A percentile compares a stretch with the other conserved stretches of the same genome.
phyloP scores from a whole-genome alignment of 2,888 invertebrate species.

The Stramonita haemastoma region DNA sequence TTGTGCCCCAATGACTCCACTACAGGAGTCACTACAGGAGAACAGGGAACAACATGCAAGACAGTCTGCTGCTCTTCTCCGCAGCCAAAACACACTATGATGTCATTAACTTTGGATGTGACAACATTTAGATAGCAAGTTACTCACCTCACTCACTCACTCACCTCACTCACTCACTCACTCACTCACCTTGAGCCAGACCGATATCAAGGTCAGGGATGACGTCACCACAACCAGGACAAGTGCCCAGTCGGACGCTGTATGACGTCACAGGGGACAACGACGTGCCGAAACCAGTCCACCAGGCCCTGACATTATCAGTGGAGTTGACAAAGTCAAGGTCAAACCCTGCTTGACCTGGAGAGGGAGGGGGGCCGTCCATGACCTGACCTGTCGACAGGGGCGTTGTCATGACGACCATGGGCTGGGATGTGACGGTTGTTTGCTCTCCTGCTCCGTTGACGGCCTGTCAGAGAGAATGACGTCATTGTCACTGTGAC shows the following conservation, averaged over 20 bases:
- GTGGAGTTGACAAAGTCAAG: constrained; percentile 24
- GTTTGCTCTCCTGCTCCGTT: constrained; percentile 35
- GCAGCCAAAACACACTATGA: no score
- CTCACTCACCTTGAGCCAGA: constrained; percentile 37
- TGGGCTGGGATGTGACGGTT: constrained; percentile 7
- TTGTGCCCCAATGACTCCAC: no score
- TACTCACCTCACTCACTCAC: no score
- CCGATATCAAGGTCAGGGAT: constrained; percentile 46
- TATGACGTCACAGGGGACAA: constrained; percentile 52
- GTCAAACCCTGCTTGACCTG: background rate
- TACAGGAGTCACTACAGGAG: no score
- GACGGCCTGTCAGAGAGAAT: constrained; percentile 18
- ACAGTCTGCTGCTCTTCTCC: no score
- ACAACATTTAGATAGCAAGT: no score
- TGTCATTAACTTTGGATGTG: no score
- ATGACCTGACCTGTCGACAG: constrained; percentile 36
- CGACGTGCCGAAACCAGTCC: constrained; percentile 54
- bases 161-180: no score
- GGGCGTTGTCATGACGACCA: constrained; percentile 38
- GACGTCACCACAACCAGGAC: constrained; percentile 51
- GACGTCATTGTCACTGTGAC: no score
- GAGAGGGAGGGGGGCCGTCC: constrained; percentile 22
- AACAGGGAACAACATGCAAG: no score
- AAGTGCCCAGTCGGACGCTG: constrained; percentile 51
- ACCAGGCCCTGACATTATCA: constrained; percentile 48